Evolutionary conservation across 2,888 invertebrate species (phyloP).

Genomic region (Epinotia brunnichana): DNA sequence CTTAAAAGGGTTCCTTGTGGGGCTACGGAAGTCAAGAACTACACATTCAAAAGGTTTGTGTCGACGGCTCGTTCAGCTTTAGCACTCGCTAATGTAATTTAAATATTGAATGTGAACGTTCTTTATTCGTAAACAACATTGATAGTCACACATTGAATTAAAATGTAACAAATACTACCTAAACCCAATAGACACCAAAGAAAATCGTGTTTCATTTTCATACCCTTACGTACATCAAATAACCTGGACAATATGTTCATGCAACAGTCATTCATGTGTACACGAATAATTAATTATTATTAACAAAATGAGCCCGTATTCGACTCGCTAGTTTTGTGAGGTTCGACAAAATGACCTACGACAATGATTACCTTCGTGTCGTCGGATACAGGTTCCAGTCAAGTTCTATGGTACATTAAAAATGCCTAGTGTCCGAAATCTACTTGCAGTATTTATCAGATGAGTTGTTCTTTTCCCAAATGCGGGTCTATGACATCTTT

Average conservation of each 20-base stretch:
- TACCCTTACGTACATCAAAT: slow-evolving; percentile 29
- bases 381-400: slow-evolving; percentile 35
- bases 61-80: neutral
- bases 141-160: slow-evolving; percentile 5
- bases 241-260: slow-evolving; percentile 37
- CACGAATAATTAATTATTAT: slow-evolving; percentile 17
- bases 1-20: neutral
- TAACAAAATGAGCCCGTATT: slow-evolving; percentile 37
- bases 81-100: neutral
- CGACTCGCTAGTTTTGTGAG: slow-evolving; percentile 10
- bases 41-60: neutral
- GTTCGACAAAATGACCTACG: neutral
- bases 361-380: neutral
- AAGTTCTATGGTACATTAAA: slow-evolving; percentile 16
- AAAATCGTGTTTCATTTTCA: slow-evolving; percentile 15
- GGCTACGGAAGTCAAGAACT: neutral
- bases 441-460: neutral
- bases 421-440: slow-evolving; percentile 30
- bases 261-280: slow-evolving; percentile 39
- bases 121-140: slow-evolving; percentile 1
- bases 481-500: neutral
- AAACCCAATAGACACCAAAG: slow-evolving; percentile 3
- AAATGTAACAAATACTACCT: slow-evolving; percentile 19
- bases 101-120: neutral
- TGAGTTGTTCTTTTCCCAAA: neutral